phyloP scores from a whole-genome alignment of 30 jellyfish, hydroid and myxozoan genomes.

The Calvadosia cruxmelitensis region DNA sequence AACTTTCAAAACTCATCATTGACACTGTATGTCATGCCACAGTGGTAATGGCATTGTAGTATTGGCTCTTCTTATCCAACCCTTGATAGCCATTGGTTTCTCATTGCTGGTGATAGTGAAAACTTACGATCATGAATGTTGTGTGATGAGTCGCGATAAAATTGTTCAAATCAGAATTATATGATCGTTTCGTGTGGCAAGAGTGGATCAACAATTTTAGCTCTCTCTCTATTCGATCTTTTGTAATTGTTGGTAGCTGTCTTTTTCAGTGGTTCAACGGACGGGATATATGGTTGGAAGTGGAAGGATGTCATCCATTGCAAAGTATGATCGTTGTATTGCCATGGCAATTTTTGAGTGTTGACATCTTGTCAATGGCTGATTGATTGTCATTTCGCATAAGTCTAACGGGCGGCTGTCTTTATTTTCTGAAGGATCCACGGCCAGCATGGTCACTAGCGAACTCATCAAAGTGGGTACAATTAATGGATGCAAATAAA shows the following conservation, averaged over 20 bases:
- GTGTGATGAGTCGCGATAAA: too few species aligned
- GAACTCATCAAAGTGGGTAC: slow-evolving; percentile 24
- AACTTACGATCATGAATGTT: too few species aligned
- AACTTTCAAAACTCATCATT: too few species aligned
- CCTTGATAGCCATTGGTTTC: slow-evolving; percentile 21
- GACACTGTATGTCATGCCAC: background rate
- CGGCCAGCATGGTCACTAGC: slow-evolving; percentile 71
- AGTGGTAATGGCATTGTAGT: background rate
- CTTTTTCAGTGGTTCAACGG: slow-evolving; percentile 69
- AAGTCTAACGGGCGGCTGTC: background rate
- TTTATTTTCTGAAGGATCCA: slow-evolving; percentile 47
- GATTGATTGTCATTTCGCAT: too few species aligned
- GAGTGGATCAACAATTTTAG: background rate
- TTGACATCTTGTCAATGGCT: too few species aligned
- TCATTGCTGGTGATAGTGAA: slow-evolving; percentile 9
- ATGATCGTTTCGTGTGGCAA: background rate
- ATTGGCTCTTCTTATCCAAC: slow-evolving; percentile 8
- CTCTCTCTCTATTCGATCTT: background rate
- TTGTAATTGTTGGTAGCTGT: too few species aligned
- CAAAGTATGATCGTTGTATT: too few species aligned
- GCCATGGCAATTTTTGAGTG: too few species aligned
- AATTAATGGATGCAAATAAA: too few species aligned
- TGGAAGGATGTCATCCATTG: slow-evolving; percentile 68
- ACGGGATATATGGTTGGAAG: slow-evolving; percentile 77
- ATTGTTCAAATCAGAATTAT: too few species aligned